Evolutionary conservation across 2,113 vertebrate species (phyloP).

Genomic region (Hepsetus odoe): DNA sequence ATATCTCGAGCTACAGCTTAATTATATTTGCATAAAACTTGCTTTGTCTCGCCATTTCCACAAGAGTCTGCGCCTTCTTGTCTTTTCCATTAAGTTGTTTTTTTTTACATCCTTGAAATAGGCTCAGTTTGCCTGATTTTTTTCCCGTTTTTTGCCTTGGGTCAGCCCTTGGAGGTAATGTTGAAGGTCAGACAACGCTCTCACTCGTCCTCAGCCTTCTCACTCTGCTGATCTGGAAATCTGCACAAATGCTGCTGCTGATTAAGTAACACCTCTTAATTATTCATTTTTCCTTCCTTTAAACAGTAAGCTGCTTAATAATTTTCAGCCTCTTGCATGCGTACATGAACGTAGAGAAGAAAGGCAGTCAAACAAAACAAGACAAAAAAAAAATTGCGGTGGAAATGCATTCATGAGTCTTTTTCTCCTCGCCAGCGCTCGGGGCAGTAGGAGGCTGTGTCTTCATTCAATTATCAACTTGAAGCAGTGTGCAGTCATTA

Average conservation of each 20-base stretch:
- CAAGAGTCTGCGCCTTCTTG: slow-evolving; percentile 40
- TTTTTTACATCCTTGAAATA: slow-evolving; percentile 40
- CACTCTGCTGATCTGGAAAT: slow-evolving; percentile 34
- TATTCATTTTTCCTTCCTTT: slow-evolving; percentile 66
- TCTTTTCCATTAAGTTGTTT: slow-evolving; percentile 42
- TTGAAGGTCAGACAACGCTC: slow-evolving; percentile 28
- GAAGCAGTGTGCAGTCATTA: slow-evolving; percentile 77
- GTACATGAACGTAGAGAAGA: slow-evolving; percentile 4
- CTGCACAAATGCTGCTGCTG: slow-evolving; percentile 41
- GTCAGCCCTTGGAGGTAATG: slow-evolving; percentile 40
- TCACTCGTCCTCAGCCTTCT: slow-evolving; percentile 4
- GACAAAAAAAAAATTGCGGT: slow-evolving; percentile 59
- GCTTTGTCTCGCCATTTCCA: slow-evolving; percentile 51
- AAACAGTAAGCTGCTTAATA: slow-evolving; percentile 64
- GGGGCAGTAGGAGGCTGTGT: slow-evolving; percentile 64
- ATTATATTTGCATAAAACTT: slow-evolving; percentile 68
- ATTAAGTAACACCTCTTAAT: slow-evolving; percentile 68
- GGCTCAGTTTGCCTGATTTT: slow-evolving; percentile 20
- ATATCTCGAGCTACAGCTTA: slow-evolving; percentile 63
- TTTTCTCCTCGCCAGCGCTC: slow-evolving; percentile 57
- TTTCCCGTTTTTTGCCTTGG: slow-evolving; percentile 14
- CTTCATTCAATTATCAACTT: slow-evolving; percentile 76
- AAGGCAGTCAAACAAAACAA: slow-evolving; percentile 52
- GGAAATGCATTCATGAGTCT: slow-evolving; percentile 69
- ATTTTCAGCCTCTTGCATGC: slow-evolving; percentile 31